Evolutionary conservation across 2,113 vertebrate species (phyloP).

Genomic region (Parus major): DNA sequence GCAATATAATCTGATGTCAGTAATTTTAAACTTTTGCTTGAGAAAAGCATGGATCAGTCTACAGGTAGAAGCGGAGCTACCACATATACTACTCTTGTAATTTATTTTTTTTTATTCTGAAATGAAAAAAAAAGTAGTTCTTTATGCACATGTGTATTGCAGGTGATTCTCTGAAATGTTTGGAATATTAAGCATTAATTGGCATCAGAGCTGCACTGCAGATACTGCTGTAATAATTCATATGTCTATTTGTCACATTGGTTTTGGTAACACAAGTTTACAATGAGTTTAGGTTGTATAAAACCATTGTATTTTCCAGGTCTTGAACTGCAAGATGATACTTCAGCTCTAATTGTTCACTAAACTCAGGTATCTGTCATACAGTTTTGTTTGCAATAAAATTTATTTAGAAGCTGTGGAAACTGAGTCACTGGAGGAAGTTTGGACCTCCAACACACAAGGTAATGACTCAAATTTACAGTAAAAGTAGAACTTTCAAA

Average conservation of each 20-base stretch:
- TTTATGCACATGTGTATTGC: neutral
- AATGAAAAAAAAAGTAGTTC: neutral
- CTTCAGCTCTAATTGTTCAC: neutral
- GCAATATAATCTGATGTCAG: neutral
- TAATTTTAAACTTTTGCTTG: neutral
- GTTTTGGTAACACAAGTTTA: neutral
- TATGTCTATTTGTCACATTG: neutral
- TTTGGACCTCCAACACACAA: neutral
- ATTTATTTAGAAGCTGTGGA: neutral
- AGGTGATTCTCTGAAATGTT: neutral
- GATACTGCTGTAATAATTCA: neutral
- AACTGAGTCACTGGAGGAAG: neutral
- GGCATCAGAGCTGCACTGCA: neutral
- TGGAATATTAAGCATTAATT: neutral
- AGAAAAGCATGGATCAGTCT: neutral
- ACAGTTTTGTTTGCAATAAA: neutral
- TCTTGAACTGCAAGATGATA: neutral
- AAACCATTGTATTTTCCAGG: neutral
- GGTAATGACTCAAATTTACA: neutral
- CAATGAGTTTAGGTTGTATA: neutral
- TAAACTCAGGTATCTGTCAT: neutral
- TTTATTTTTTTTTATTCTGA: neutral
- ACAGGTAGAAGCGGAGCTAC: neutral
- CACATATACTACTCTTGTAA: neutral
- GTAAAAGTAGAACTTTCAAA: neutral